Base-by-base conservation (phyloP, 1,140 invertebrate genomes). In the Mya arenaria region DNA sequence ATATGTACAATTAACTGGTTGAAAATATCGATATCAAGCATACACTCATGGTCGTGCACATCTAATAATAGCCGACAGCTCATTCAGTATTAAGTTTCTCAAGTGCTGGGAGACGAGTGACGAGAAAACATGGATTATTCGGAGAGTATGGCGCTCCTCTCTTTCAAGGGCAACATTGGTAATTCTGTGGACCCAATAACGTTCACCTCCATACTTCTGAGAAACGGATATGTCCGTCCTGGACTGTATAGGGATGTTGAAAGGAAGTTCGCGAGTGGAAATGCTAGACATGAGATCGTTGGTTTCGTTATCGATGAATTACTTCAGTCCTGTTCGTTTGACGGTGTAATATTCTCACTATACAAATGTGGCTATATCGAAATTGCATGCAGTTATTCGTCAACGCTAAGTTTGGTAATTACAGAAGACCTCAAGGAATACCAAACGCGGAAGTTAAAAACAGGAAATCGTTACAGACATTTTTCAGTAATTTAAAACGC, bases 401-500 rank as follows among this genome's bases (percentile, higher is more conserved):
- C 19, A 25, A 41, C 41, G 19, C 30, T 2, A 44, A 44, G n/a
- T n/a, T n/a, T n/a, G n/a, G n/a, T 30, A 15, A 25, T 17, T 25
- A 1, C 8, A 48, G 25, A 30, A 23, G 37, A 4, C 13, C 30
- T 15, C 32, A 1, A 19, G 4, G 39, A 1, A 48, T 69, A 25
- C 65, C 60, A 5, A 58, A 75, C 37, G 19, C 34, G 10, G 74
- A 77, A 8, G 52, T 74, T 17, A 41, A 2, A 39, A 83, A 82
- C 5, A 34, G 73, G 37, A 71, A 74, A 44, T 60, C 55, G 8
- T 52, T 82, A 25, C 69, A 83, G 32, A 28, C 63, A 8, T 85
- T 62, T 75, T 85, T 83, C 34, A 73, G 63, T 25, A 78, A 60
- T 60, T 36, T 85, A 10, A 86, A 86, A 74, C 60, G 78, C 56